Base-by-base conservation (phyloP, 1,140 invertebrate genomes). In the Lepidurus arcticus region DNA sequence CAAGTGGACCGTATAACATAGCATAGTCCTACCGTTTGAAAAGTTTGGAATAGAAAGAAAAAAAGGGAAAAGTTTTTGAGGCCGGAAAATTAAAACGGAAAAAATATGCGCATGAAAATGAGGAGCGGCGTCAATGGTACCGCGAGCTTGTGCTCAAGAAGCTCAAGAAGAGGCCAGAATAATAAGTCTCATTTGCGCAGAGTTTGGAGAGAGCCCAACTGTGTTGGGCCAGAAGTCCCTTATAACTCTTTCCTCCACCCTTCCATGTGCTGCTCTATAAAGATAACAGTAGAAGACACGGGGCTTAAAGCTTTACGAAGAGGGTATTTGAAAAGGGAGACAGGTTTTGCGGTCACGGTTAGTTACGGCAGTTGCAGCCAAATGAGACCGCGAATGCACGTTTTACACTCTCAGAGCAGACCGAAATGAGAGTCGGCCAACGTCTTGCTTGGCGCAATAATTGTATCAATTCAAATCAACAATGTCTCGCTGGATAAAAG, bases 41-140 rank as follows among this genome's bases (percentile, higher is more conserved):
- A 65, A 65, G 21, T 34, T 34, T n/a, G 45, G 21, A 65, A 65
- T n/a, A 21, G 13, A 7, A 65, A 21, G 53, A 13, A 65, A 21
- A 21, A 7, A 65, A 65, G 53, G 53, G 53, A 21, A 65, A 65
- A 7, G 53, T 65, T 65, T 65, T 65, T 65, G 21, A 65, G 53
- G 53, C 53, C 21, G 9, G 53, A 65, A 65, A 65, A 21, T 21
- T 65, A 9, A 65, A 65, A 65, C 21, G 53, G 53, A 65, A 65
- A 65, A 65, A 65, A 65, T 65, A 65, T 65, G 53, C 21, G 53
- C 53, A 65, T 65, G 13, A 21, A 65, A 65, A 65, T 65, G 53
- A 65, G 53, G 53, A 65, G 53, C 53, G 53, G 53, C 53, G 53
- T 65, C 53, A 65, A 65, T 65, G 53, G 53, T 21, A 65, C 53